Conservation (phyloP, 2,797 vertebrate species). For the Vultur gryphus region DNA sequence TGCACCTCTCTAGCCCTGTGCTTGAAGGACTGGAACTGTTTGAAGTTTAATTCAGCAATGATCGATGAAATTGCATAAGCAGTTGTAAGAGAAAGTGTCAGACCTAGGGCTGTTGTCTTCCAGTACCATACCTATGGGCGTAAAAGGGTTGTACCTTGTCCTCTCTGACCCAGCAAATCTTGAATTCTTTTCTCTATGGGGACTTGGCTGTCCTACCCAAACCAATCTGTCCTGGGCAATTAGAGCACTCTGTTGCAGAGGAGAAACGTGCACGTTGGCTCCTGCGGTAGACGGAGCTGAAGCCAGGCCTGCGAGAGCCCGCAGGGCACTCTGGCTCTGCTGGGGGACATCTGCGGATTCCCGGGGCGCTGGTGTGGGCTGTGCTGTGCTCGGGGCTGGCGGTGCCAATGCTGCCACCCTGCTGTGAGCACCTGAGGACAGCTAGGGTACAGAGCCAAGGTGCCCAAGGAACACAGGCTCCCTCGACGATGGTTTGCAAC, state of each 20-base stretch:
- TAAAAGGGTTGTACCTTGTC: neutral
- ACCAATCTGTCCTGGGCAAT: no score
- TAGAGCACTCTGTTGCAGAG: neutral
- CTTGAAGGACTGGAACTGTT: neutral
- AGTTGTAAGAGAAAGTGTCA: neutral
- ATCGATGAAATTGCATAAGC: neutral
- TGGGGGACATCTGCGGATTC: rapidly evolving
- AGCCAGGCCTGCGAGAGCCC: neutral
- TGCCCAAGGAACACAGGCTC: neutral
- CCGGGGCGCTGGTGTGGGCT: neutral
- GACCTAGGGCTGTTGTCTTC: neutral
- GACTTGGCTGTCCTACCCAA: neutral
- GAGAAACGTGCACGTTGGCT: rapidly evolving
- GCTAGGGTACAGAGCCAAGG: neutral
- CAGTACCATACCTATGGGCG: neutral
- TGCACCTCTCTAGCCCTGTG: neutral
- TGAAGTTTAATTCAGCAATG: neutral
- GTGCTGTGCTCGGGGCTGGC: neutral
- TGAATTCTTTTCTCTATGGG: neutral
- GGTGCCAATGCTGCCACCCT: neutral
- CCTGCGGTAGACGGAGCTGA: no score
- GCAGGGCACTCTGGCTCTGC: rapidly evolving
- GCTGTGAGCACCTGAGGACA: neutral
- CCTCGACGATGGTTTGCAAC: neutral
- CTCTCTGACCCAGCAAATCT: neutral